Evolutionary conservation across 1,140 invertebrate genomes (phyloP).

Genomic region (Lepidurus couesii): DNA sequence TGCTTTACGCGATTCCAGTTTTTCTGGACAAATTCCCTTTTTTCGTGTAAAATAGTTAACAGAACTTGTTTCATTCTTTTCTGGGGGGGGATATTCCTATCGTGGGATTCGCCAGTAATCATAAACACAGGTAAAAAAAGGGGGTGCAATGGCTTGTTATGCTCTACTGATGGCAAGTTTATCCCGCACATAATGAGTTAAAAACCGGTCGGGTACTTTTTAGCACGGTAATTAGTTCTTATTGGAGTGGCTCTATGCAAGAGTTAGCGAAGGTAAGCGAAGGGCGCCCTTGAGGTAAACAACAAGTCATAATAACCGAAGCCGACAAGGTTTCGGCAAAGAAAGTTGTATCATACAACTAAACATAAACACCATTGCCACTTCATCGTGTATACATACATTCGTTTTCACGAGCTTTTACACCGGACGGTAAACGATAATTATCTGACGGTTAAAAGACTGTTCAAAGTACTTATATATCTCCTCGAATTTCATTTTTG

Average conservation of each 20-base stretch:
- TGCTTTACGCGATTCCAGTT: too few species aligned
- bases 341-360: background rate
- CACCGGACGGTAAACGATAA: background rate
- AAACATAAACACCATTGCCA: too few species aligned
- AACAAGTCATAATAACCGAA: background rate
- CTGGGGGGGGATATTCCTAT: too few species aligned
- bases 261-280: background rate
- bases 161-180: background rate
- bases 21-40: too few species aligned
- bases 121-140: background rate
- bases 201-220: background rate
- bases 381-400: background rate
- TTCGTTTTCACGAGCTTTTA: background rate
- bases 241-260: background rate
- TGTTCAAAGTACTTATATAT: background rate
- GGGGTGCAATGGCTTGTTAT: conserved; percentile 7
- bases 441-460: background rate
- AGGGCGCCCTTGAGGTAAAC: background rate
- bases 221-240: conserved; percentile 7
- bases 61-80: too few species aligned
- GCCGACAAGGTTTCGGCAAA: background rate
- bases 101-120: too few species aligned
- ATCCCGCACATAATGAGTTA: background rate
- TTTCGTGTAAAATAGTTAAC: too few species aligned
- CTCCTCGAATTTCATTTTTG: background rate